Percentiles rank a stretch among this genome's conserved stretches.
Conservation (phyloP, 1,140 invertebrate genomes). For the Asbolus verrucosus region DNA sequence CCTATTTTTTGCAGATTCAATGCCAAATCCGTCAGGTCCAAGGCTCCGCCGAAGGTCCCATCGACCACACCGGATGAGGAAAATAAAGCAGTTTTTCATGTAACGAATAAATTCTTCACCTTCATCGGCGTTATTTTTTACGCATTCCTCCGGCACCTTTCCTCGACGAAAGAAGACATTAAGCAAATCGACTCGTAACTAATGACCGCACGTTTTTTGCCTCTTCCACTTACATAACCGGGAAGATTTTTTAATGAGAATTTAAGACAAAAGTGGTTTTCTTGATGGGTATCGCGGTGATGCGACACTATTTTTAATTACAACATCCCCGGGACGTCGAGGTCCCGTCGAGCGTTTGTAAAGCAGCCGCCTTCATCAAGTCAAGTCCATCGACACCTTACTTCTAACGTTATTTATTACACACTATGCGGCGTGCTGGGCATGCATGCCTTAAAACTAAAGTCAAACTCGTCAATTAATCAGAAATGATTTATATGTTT, state of each 20-base stretch:
- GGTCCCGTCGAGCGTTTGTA: conserved; percentile 13
- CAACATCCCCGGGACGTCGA: conserved; percentile 35
- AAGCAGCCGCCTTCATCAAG: conserved; percentile 44
- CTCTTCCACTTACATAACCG: conserved; percentile 17
- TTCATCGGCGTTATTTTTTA: no score
- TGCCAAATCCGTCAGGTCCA: conserved; percentile 7
- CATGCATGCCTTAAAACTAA: conserved; percentile 37
- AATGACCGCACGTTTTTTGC: neutral
- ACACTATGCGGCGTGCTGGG: no score
- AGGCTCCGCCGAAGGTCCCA: neutral
- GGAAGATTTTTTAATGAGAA: conserved; percentile 38
- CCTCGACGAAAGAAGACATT: neutral
- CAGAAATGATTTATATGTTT: conserved; percentile 25
- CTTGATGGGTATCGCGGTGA: conserved; percentile 40
- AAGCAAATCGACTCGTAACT: neutral
- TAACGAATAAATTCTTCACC: neutral
- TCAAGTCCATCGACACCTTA: conserved; percentile 40
- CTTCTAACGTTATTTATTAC: conserved; percentile 43
- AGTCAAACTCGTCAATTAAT: conserved; percentile 32
- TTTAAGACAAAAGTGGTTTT: conserved; percentile 43
- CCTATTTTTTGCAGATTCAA: conserved; percentile 17
- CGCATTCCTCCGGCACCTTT: no score
- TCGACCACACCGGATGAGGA: neutral
- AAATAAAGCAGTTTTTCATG: no score
- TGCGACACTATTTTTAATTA: conserved; percentile 46